Conservation (phyloP, 1,140 invertebrate species). For the Drosophila arizonae region DNA sequence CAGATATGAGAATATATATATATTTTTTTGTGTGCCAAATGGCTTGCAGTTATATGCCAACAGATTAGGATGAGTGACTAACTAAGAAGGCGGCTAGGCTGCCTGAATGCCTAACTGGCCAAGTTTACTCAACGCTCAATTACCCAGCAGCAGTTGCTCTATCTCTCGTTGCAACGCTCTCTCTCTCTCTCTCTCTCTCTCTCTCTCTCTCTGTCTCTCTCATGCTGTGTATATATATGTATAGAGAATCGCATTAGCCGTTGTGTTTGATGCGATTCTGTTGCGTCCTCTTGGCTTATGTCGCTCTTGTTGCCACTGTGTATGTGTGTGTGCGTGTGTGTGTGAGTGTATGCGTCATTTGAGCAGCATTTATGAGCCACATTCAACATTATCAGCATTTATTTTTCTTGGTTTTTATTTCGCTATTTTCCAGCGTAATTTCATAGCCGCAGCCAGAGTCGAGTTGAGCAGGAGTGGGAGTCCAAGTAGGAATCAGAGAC, state of each 20-base stretch:
- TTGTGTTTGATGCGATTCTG: constrained; percentile 4
- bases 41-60: constrained; percentile 31
- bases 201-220: background rate
- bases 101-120: constrained; percentile 9
- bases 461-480: constrained; percentile 5
- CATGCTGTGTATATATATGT: background rate
- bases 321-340: constrained; percentile 12
- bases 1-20: background rate
- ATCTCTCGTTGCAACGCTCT: background rate
- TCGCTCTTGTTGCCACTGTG: background rate
- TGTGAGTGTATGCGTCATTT: constrained; percentile 38
- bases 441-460: constrained; percentile 51
- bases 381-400: constrained; percentile 66
- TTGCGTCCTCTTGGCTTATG: constrained; percentile 20
- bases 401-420: constrained; percentile 70
- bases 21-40: background rate
- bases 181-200: background rate
- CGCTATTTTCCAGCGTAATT: constrained; percentile 76
- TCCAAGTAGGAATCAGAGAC: background rate
- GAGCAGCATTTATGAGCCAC: constrained; percentile 59
- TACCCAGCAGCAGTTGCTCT: constrained; percentile 22
- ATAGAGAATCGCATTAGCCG: background rate
- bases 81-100: constrained; percentile 5
- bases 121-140: constrained; percentile 42
- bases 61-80: constrained; percentile 25